phyloP scores from a whole-genome alignment of 2,797 vertebrate species.

The Sebastes steindachneri region DNA sequence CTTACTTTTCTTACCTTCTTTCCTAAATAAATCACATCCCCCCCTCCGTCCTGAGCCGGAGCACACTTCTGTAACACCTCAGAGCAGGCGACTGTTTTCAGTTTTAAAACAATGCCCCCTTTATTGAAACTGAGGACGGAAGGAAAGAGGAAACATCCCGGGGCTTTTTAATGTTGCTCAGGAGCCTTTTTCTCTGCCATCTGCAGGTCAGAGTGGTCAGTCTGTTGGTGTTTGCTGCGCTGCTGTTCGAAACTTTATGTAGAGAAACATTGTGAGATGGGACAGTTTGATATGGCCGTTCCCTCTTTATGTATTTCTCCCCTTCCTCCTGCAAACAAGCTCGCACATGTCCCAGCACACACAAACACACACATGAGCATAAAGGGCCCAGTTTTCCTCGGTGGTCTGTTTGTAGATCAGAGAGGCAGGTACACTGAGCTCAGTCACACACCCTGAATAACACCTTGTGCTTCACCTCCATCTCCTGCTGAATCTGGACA shows the following conservation, averaged over 20 bases:
- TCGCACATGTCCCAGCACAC: constrained; percentile 15
- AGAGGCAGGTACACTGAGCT: constrained; percentile 46
- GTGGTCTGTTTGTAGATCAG: constrained; percentile 58
- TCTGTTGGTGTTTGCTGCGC: constrained; percentile 11
- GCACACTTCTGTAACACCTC: constrained; percentile 62
- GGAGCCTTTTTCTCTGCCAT: neutral
- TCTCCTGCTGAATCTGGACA: constrained; percentile 22
- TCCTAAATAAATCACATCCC: constrained; percentile 23
- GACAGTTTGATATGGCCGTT: neutral
- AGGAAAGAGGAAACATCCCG: constrained; percentile 54
- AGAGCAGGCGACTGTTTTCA: constrained; percentile 51
- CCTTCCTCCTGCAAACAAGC: constrained; percentile 19
- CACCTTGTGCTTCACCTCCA: constrained; percentile 18
- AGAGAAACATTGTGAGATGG: constrained; percentile 15
- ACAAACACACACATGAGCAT: constrained; percentile 1
- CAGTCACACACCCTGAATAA: constrained; percentile 37
- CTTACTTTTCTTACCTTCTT: neutral
- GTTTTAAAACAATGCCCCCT: constrained; percentile 66
- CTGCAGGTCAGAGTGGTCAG: constrained; percentile 34
- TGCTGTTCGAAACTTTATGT: neutral
- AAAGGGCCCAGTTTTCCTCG: constrained; percentile 6
- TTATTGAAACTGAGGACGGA: constrained; percentile 59
- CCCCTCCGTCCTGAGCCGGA: constrained; percentile 5
- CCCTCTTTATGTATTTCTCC: neutral
- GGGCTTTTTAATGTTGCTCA: constrained; percentile 31